phyloP scores from a whole-genome alignment of 2,113 vertebrate genomes.

The Oncorhynchus keta region DNA sequence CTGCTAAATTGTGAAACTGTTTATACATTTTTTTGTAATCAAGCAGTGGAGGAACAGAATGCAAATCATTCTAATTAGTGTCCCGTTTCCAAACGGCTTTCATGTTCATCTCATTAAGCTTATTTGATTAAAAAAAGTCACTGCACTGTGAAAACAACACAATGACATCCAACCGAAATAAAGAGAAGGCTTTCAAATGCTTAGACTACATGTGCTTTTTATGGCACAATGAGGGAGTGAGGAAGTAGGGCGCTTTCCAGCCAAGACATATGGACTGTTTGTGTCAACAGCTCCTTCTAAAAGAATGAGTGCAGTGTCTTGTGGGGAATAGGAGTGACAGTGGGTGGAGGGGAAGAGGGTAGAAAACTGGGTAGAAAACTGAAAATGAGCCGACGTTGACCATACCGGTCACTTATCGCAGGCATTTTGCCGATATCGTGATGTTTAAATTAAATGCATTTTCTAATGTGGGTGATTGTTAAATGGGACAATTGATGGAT shows the following conservation, averaged over 20 bases:
- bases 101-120: slow-evolving; percentile 54
- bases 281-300: slow-evolving; percentile 49
- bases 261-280: slow-evolving; percentile 49
- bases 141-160: slow-evolving; percentile 33
- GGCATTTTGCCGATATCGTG: too few species aligned
- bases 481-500: too few species aligned
- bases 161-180: not conserved
- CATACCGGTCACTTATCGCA: too few species aligned
- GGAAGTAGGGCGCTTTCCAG: slow-evolving; percentile 51
- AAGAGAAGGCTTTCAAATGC: not conserved
- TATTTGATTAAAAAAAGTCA: slow-evolving; percentile 51
- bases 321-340: slow-evolving; percentile 22
- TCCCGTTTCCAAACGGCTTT: slow-evolving; percentile 52
- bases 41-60: slow-evolving; percentile 51
- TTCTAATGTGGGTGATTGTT: too few species aligned
- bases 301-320: slow-evolving; percentile 54
- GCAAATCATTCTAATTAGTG: slow-evolving; percentile 51
- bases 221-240: slow-evolving; percentile 16
- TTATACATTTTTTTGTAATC: slow-evolving; percentile 58
- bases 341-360: slow-evolving; percentile 5
- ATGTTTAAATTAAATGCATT: too few species aligned
- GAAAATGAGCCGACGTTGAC: too few species aligned
- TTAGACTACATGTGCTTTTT: slow-evolving; percentile 8
- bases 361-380: slow-evolving; percentile 4
- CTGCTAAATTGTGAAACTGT: slow-evolving; percentile 59